Base-by-base conservation (phyloP, 2,113 vertebrate species). In the Zootoca vivipara region DNA sequence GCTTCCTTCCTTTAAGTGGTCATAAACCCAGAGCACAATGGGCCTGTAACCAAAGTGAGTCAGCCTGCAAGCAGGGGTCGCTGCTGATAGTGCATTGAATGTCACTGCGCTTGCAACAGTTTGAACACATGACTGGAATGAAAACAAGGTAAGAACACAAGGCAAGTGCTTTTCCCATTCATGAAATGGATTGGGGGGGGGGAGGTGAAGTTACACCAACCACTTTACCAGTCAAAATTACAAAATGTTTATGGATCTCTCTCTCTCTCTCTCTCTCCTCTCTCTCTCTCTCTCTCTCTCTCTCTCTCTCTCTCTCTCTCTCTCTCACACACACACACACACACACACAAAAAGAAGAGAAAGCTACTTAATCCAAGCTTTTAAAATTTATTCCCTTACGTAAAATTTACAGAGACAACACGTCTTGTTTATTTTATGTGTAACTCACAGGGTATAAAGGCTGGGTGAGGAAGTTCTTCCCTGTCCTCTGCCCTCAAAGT, bases 321-420 rank as follows among this genome's bases (percentile, higher is more conserved):
- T n/a, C n/a, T n/a, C n/a, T n/a, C n/a, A n/a, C n/a, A n/a, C n/a
- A n/a, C n/a, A n/a, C n/a, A n/a, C n/a, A n/a, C n/a, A n/a, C n/a
- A n/a, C n/a, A n/a, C n/a, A n/a, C n/a, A n/a, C n/a, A n/a, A n/a
- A 33, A 73, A 35, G 18, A 35, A n/a, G 16, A 78, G 16, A 82
- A 92, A 94, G 40, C 35, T 83, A 92, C 18, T n/a, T 10, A 26
- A 22, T 86, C 56, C 72, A 74, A 88, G 88, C 78, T 62, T 24
- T 72, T 94, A 90, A 90, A 93, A 91, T n/a, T 87, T 67, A 83
- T 90, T 65, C 70, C 87, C 81, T 95, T 52, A 40, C 56, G 86
- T 94, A 92, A 88, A 91, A 85, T 94, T 89, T 90, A 84, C 78
- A 88, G 91, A 92, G 92, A 90, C 92, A 95, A 93, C 74, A 80